phyloP scores from a whole-genome alignment of 2,888 invertebrate species.

The Tubulanus polymorphus region DNA sequence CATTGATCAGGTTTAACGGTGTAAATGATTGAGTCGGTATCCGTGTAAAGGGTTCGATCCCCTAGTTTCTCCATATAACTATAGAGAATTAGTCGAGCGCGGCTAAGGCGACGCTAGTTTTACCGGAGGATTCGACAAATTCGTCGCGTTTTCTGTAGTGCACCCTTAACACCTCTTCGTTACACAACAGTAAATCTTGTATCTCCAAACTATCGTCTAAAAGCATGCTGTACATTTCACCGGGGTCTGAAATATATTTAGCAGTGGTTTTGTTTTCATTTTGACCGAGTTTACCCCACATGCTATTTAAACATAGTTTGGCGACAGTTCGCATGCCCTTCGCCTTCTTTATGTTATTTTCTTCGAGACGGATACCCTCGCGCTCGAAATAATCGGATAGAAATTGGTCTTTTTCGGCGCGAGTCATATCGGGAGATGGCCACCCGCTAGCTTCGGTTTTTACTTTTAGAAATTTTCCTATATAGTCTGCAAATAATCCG shows the following conservation, averaged over 20 bases:
- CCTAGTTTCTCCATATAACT: neutral
- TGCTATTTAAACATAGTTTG: neutral
- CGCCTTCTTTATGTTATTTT: neutral
- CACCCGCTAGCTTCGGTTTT: neutral
- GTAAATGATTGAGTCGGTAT: neutral
- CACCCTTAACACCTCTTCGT: neutral
- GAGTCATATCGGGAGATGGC: neutral
- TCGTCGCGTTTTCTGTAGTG: no score
- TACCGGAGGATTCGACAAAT: no score
- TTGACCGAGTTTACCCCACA: neutral
- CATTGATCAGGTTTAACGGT: neutral
- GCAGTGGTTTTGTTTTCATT: neutral
- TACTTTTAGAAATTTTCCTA: neutral
- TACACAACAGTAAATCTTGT: neutral
- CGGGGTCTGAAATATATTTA: neutral
- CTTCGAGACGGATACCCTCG: neutral
- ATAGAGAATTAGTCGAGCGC: neutral
- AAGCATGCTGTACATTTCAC: neutral
- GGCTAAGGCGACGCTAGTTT: no score
- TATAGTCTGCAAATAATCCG: neutral
- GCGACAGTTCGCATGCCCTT: neutral
- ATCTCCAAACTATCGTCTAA: neutral
- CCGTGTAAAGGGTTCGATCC: neutral
- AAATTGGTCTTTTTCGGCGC: neutral
- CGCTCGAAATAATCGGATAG: neutral